Percentiles rank a stretch among this genome's conserved stretches.
These are phyloP conservation scores for Glaucopsyche alexis DNA, from an alignment of 2,888 invertebrate genomes.

Conservation along the genomic window DNA sequence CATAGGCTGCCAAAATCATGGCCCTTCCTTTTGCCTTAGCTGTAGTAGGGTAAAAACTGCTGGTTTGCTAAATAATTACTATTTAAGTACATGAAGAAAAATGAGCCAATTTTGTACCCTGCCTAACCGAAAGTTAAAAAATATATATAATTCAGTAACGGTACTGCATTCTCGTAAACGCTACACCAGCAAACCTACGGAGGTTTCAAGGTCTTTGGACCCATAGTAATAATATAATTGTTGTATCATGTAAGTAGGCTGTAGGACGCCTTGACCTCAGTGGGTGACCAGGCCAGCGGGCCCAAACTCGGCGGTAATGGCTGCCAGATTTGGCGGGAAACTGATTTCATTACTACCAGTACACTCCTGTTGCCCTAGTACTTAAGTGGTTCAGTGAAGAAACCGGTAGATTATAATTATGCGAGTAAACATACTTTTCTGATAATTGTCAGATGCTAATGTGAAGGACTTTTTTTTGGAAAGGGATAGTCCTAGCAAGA, in stretches of 20 bases:
- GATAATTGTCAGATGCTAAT: background rate
- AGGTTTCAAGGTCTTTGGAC: background rate
- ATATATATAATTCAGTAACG: too few relatives aligned
- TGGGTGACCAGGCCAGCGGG: conserved; percentile 9
- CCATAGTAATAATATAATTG: background rate
- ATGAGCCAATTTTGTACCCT: too few relatives aligned
- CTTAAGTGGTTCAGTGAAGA: background rate
- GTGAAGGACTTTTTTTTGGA: too few relatives aligned
- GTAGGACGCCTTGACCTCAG: conserved; percentile 20
- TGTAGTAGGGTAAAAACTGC: too few relatives aligned
- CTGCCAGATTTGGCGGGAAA: conserved; percentile 26
- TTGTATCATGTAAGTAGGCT: background rate
- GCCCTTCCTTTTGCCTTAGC: too few relatives aligned
- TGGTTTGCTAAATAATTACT: too few relatives aligned
- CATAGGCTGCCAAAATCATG: too few relatives aligned
- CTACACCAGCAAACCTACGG: too few relatives aligned
- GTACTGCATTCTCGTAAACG: too few relatives aligned
- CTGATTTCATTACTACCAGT: background rate
- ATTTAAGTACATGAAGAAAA: too few relatives aligned
- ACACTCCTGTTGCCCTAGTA: conserved; percentile 18
- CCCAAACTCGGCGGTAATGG: conserved; percentile 8
- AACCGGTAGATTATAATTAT: background rate
- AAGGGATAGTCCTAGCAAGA: too few relatives aligned
- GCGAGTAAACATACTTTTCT: background rate
- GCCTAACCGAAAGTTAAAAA: too few relatives aligned